Conservation (phyloP, 1,140 invertebrate species). For the Acyrthosiphon pisum region DNA sequence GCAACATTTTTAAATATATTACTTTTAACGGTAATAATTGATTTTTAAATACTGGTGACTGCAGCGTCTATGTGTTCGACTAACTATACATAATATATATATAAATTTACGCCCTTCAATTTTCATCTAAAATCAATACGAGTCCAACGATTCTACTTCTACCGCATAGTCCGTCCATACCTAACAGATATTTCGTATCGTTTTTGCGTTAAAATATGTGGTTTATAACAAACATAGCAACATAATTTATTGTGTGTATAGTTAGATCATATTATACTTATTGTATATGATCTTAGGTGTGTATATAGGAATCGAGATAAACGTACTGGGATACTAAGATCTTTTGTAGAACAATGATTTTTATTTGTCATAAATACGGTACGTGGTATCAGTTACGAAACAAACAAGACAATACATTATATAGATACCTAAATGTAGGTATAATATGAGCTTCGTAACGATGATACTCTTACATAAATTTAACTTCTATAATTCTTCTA, state of each 20-base stretch:
- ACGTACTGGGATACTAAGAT: not conserved
- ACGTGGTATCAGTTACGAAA: not conserved
- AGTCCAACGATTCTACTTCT: not conserved
- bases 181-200: not conserved
- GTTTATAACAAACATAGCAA: not conserved
- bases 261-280: too few relatives aligned
- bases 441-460: not conserved
- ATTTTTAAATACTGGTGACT: not conserved
- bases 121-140: not conserved
- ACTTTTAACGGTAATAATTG: not conserved
- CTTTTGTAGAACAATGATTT: constrained; percentile 20
- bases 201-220: not conserved
- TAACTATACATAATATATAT: not conserved
- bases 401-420: constrained; percentile 35
- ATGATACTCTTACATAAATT: not conserved
- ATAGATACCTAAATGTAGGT: not conserved
- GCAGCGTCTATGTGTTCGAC: not conserved
- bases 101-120: not conserved
- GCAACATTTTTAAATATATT: not conserved
- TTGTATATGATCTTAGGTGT: too few relatives aligned
- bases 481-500: not conserved
- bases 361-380: not conserved
- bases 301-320: not conserved
- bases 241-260: too few relatives aligned
- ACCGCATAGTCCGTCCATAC: not conserved